Conservation (phyloP, 1,140 invertebrate species). For the Zaprionus camerounensis region DNA sequence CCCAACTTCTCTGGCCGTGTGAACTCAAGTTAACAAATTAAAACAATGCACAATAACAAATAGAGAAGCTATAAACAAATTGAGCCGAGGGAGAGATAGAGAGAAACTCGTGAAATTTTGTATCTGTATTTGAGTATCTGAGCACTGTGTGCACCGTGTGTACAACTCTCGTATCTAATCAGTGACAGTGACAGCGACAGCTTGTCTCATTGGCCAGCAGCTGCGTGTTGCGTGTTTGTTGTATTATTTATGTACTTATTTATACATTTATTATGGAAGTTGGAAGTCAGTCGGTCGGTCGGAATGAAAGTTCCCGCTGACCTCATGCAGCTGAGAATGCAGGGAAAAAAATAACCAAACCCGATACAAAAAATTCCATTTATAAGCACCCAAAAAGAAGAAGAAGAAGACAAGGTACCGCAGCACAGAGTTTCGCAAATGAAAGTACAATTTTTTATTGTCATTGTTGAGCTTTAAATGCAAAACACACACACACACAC, state of each 20-base stretch:
- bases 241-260: slow-evolving; percentile 63
- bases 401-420: slow-evolving; percentile 34
- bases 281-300: slow-evolving; percentile 29
- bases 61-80: slow-evolving; percentile 40
- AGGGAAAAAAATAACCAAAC: slow-evolving; percentile 13
- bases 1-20: slow-evolving; percentile 12
- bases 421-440: slow-evolving; percentile 45
- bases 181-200: slow-evolving; percentile 49
- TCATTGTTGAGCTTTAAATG: slow-evolving; percentile 62
- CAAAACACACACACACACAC: slow-evolving; percentile 47
- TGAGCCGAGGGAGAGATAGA: slow-evolving; percentile 9
- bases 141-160: not conserved
- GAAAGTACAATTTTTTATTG: slow-evolving; percentile 70
- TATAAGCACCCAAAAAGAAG: slow-evolving; percentile 39
- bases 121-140: slow-evolving; percentile 18
- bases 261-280: slow-evolving; percentile 66
- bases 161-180: slow-evolving; percentile 68
- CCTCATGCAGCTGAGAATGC: slow-evolving; percentile 61
- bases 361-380: slow-evolving; percentile 34
- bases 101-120: slow-evolving; percentile 36
- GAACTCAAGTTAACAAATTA: slow-evolving; percentile 38
- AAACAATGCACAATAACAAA: slow-evolving; percentile 52
- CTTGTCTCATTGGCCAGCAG: slow-evolving; percentile 63
- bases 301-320: slow-evolving; percentile 57
- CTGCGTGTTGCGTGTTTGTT: slow-evolving; percentile 61